Evolutionary conservation across 2,797 vertebrate genomes (phyloP).

Genomic region (Trichosurus vulpecula): DNA sequence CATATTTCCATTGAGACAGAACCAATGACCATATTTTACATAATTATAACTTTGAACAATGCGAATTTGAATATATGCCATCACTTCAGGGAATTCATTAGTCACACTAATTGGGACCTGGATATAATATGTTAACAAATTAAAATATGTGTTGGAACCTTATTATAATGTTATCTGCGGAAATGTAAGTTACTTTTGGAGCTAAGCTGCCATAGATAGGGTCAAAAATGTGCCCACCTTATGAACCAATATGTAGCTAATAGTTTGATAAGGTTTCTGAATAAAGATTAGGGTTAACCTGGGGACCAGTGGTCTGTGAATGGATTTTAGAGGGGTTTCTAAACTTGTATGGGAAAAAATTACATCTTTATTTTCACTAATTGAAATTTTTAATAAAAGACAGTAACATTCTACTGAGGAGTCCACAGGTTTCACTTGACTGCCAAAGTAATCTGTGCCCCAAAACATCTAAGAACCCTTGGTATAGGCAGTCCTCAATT

Average conservation of each 20-base stretch:
- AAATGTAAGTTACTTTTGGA: slow-evolving; percentile 12
- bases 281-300: neutral
- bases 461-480: neutral
- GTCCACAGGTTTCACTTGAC: neutral
- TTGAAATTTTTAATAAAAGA: neutral
- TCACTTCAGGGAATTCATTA: neutral
- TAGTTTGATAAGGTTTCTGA: neutral
- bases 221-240: slow-evolving; percentile 15
- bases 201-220: slow-evolving; percentile 17
- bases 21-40: neutral
- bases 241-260: slow-evolving; percentile 19
- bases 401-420: neutral
- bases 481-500: neutral
- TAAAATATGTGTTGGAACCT: slow-evolving; percentile 19
- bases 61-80: neutral
- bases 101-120: neutral
- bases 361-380: neutral
- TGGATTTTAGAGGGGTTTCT: neutral
- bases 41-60: neutral
- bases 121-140: slow-evolving; percentile 25
- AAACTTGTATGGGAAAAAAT: neutral
- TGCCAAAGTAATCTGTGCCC: neutral
- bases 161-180: neutral
- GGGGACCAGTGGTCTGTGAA: neutral
- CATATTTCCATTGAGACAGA: neutral